Base-by-base conservation (phyloP, 2,888 invertebrate genomes). In the Drosophila antonietae region DNA sequence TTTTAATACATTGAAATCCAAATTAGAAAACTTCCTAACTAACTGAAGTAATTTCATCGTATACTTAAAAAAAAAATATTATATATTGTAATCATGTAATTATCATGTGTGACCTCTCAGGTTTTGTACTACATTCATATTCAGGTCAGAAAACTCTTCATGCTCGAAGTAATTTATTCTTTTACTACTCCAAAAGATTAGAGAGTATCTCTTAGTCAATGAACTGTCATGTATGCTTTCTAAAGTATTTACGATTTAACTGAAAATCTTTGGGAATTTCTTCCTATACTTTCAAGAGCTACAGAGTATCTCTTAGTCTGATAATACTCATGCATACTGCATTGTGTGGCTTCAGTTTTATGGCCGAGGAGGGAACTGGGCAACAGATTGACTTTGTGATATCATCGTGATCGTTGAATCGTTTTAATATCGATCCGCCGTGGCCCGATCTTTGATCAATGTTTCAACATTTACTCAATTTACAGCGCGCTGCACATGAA, bases 401-500 rank as follows among this genome's bases (percentile, higher is more conserved):
- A 83, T 80, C 78, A 84, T 73, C 78, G 72, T 58, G 73, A 89
- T 73, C 78, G 72, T 65, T 61, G 59, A 74, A 74, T 83, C 68
- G 81, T 31, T 60, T 60, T 70, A 64, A 64, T 71, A 71, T 68
- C 78, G 75, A 76, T 75, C 37, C 37, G 60, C 73, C 72, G 51
- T 61, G 37, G 60, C 46, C 47, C 75, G 78, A 78, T 80, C 80
- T 80, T 83, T 83, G 75, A 83, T 88, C 80, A 78, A 72, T 77
- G 65, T 73, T 76, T 56, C 81, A 82, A 79, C 78, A 76, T 86
- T 86, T 86, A 75, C 72, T 86, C 74, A 72, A 75, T 79, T 92
- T 90, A 33, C 95, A 97, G 97, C 92, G 97, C 97, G 43, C 94
- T 97, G 14, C 97, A 97, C 94, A 97, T 97, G 97, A 97, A 97